Conservation (phyloP, 1,140 invertebrate species). For the Pomacea maculata region DNA sequence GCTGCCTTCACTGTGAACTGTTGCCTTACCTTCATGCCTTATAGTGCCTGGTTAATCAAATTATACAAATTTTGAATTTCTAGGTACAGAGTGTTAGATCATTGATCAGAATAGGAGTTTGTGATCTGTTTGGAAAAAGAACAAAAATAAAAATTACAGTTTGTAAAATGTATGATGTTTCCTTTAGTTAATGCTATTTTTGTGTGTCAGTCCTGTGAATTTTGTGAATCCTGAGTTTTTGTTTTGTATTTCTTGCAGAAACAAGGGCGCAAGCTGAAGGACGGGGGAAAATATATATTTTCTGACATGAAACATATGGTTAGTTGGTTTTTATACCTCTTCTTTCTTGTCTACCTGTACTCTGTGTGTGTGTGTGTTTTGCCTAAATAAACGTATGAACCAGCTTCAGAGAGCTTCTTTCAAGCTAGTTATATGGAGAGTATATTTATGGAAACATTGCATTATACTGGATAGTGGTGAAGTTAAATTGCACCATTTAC, state of each 20-base stretch:
- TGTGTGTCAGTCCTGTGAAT: neutral
- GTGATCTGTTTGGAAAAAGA: too few relatives aligned
- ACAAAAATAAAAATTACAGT: too few relatives aligned
- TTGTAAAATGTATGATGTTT: too few relatives aligned
- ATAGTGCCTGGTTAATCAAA: too few relatives aligned
- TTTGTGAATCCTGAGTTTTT: slow-evolving; percentile 73
- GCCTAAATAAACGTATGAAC: neutral
- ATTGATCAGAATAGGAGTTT: too few relatives aligned
- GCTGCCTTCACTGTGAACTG: neutral
- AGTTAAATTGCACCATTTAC: too few relatives aligned
- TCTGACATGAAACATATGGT: slow-evolving; percentile 58
- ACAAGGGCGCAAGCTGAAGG: slow-evolving; percentile 56
- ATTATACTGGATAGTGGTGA: too few relatives aligned
- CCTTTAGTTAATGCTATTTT: neutral
- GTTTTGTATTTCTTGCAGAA: slow-evolving; percentile 45
- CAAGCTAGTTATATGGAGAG: too few relatives aligned
- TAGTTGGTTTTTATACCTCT: slow-evolving; percentile 11
- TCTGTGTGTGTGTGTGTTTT: neutral
- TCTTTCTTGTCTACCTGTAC: neutral
- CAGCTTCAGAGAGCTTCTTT: too few relatives aligned
- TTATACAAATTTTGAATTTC: too few relatives aligned
- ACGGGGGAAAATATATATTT: slow-evolving; percentile 54
- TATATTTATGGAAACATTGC: too few relatives aligned
- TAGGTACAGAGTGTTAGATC: too few relatives aligned
- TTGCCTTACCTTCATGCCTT: neutral